A percentile compares a stretch with the other conserved stretches of the same genome.
phyloP scores from a whole-genome alignment of 2,797 vertebrate species.

The Loriculus beryllinus region DNA sequence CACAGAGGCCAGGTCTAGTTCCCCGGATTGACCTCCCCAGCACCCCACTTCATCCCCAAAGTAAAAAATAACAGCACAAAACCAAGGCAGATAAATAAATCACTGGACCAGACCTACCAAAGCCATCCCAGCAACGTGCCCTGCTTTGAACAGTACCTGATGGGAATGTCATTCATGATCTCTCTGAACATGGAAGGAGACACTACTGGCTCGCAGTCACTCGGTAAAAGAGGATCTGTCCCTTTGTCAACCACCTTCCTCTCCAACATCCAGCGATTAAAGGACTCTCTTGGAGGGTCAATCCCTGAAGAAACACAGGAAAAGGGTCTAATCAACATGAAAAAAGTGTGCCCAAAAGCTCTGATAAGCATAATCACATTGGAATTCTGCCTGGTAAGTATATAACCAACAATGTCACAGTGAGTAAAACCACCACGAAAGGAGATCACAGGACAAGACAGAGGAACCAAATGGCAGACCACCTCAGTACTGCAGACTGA shows the following conservation, averaged over 20 bases:
- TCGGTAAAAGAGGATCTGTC: conserved; percentile 89
- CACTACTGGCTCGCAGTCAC: conserved; percentile 91
- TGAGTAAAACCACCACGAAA: neutral
- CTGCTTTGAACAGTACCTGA: conserved; percentile 79
- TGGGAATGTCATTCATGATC: conserved; percentile 99
- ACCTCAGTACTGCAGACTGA: neutral
- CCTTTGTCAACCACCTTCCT: conserved; percentile 95
- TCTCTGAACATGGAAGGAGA: conserved; percentile 98
- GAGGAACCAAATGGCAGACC: neutral
- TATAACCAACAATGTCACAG: neutral
- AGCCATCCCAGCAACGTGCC: neutral
- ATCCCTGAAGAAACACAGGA: conserved; percentile 80
- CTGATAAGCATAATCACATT: neutral
- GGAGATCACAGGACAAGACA: neutral
- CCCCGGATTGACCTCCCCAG: neutral
- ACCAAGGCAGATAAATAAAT: neutral
- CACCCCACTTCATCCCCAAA: neutral
- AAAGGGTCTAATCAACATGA: neutral
- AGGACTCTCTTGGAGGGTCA: conserved; percentile 93
- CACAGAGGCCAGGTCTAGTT: neutral
- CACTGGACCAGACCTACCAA: neutral
- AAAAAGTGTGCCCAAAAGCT: neutral
- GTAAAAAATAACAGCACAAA: neutral
- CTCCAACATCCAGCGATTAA: conserved; percentile 97
- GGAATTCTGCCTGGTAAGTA: neutral